These are phyloP conservation scores for Koerneria pararmatus DNA, from an alignment of 2,888 invertebrate genomes.

Conservation along the genomic window DNA sequence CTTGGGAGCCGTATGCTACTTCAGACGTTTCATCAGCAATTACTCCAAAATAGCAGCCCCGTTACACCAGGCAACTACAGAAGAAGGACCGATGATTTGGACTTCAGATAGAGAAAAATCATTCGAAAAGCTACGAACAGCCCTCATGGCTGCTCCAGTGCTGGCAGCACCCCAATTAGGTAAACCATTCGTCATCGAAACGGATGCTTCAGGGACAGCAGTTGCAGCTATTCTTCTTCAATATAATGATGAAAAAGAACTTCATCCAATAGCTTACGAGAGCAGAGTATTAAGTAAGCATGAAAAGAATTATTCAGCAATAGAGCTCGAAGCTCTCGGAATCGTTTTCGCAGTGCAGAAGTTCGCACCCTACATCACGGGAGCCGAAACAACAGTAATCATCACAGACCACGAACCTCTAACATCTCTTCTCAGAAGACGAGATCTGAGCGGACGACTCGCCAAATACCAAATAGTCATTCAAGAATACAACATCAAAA, in stretches of 20 bases:
- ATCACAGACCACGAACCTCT: slow-evolving; percentile 29
- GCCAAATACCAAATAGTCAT: no score
- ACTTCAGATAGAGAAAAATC: slow-evolving; percentile 7
- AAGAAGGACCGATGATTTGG: slow-evolving; percentile 25
- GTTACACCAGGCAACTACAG: slow-evolving; percentile 22
- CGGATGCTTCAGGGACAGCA: slow-evolving; percentile 25
- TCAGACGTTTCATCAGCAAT: slow-evolving; percentile 26
- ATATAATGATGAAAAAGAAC: slow-evolving; percentile 16
- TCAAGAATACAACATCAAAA: no score
- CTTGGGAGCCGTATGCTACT: slow-evolving; percentile 25
- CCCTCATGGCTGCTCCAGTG: slow-evolving; percentile 22
- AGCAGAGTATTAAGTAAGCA: slow-evolving; percentile 12
- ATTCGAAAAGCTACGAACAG: slow-evolving; percentile 23
- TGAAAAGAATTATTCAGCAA: slow-evolving; percentile 23
- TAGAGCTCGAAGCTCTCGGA: slow-evolving; percentile 28
- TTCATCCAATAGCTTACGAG: slow-evolving; percentile 22
- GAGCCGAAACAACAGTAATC: slow-evolving; percentile 16
- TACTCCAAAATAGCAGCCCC: slow-evolving; percentile 25
- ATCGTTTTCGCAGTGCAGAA: slow-evolving; percentile 22
- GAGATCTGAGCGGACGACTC: no score
- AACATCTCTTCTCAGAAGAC: slow-evolving; percentile 18
- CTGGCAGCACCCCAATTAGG: slow-evolving; percentile 22
- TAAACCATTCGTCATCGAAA: slow-evolving; percentile 26
- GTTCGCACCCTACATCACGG: slow-evolving; percentile 27
- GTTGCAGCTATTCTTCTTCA: slow-evolving; percentile 28